Percentiles rank a stretch among this genome's conserved stretches.
These are phyloP conservation scores for Rhegmatorhina hoffmannsi DNA, from an alignment of 2,113 vertebrate genomes.

Conservation along the genomic window DNA sequence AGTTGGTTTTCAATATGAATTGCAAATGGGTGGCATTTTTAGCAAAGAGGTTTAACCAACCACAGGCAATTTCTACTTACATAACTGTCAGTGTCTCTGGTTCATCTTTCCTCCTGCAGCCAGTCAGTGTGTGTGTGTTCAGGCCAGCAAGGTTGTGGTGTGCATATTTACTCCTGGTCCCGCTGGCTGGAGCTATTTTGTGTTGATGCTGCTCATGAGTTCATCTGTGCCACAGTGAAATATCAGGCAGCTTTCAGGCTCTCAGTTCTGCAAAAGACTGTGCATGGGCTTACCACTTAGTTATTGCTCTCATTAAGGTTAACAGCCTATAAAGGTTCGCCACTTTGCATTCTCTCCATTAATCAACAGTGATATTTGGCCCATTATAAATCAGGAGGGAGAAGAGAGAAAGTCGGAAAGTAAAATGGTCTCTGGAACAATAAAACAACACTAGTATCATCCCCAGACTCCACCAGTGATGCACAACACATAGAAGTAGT, in stretches of 20 bases:
- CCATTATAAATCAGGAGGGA: background rate
- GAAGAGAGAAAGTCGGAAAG: background rate
- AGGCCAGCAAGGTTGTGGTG: background rate
- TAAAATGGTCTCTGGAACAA: background rate
- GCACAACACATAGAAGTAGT: background rate
- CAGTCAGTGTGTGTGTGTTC: background rate
- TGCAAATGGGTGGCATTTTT: conserved; percentile 7
- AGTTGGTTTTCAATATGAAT: background rate
- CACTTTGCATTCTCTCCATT: background rate
- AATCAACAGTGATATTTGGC: background rate
- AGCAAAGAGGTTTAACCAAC: background rate
- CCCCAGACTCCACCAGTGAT: background rate
- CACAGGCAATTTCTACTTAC: background rate
- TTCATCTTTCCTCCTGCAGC: background rate
- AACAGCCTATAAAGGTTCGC: background rate
- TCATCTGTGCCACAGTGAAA: background rate
- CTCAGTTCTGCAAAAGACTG: background rate
- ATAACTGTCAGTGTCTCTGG: background rate
- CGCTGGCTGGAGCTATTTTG: background rate
- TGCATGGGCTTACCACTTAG: background rate
- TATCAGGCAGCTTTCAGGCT: background rate
- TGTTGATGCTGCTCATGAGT: background rate
- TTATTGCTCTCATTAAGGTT: background rate
- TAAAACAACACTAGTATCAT: background rate
- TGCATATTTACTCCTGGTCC: background rate